Conservation (phyloP, 2,888 invertebrate species). For the Dryocosmus kuriphilus region DNA sequence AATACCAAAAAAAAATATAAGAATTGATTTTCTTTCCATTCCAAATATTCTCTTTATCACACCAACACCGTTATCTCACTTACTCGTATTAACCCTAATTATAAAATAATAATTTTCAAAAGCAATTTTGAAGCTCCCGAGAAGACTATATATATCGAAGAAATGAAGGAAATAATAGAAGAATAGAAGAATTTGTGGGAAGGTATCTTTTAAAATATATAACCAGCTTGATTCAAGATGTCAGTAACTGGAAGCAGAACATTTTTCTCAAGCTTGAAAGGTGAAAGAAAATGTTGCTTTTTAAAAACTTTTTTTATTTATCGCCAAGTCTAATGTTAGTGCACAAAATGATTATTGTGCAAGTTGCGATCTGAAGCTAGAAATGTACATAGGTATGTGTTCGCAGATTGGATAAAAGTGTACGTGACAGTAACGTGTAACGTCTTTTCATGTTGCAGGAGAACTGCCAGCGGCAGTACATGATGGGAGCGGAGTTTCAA, state of each 20-base stretch:
- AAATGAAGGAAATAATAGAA: neutral
- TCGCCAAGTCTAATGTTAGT: neutral
- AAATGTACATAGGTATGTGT: neutral
- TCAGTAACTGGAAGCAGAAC: neutral
- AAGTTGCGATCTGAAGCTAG: neutral
- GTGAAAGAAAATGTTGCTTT: neutral
- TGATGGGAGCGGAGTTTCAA: conserved; percentile 75
- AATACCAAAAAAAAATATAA: no score
- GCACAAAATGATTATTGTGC: conserved; percentile 15
- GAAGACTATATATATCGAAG: neutral
- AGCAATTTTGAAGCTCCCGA: neutral
- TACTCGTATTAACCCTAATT: no score
- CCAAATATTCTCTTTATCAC: no score
- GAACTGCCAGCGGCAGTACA: conserved; percentile 77
- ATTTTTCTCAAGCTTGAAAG: conserved; percentile 7
- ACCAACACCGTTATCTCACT: no score
- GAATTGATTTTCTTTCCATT: no score
- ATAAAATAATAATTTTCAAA: no score
- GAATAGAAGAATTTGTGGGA: neutral
- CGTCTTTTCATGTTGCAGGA: conserved; percentile 68
- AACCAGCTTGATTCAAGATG: neutral
- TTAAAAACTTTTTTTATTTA: neutral
- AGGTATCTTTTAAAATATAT: conserved; percentile 10
- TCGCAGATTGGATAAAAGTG: conserved; percentile 38
- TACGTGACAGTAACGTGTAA: conserved; percentile 49